These are phyloP conservation scores for Lagopus muta DNA, from an alignment of 2,113 vertebrate genomes.

Conservation along the genomic window DNA sequence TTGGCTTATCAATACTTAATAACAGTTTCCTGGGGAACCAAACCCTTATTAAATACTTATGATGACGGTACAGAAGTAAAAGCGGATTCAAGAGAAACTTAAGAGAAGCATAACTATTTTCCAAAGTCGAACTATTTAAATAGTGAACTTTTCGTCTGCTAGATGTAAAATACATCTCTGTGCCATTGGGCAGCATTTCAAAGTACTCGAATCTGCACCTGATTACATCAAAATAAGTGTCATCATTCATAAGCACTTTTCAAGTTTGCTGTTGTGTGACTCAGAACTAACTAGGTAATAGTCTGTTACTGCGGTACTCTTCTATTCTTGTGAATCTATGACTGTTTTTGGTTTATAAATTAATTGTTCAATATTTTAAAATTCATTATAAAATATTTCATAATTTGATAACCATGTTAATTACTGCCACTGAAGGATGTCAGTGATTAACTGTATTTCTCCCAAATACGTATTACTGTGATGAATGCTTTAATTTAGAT, in stretches of 20 bases:
- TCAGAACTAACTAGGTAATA: slow-evolving; percentile 17
- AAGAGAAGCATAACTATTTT: not conserved
- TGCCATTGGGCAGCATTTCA: not conserved
- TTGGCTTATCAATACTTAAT: not conserved
- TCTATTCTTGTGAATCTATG: not conserved
- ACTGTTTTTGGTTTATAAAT: slow-evolving; percentile 31
- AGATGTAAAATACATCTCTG: not conserved
- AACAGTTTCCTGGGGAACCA: not conserved
- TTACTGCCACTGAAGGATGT: not conserved
- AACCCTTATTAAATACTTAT: not conserved
- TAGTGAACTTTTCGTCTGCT: not conserved
- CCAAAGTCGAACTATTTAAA: not conserved
- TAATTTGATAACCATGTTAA: slow-evolving; percentile 22
- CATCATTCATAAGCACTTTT: not conserved
- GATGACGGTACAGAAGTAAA: not conserved
- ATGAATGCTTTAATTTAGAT: slow-evolving; percentile 58
- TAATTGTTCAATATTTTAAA: slow-evolving; percentile 25
- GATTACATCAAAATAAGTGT: slow-evolving; percentile 12
- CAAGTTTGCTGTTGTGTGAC: not conserved
- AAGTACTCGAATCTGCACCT: not conserved
- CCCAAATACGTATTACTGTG: slow-evolving; percentile 4
- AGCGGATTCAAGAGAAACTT: not conserved
- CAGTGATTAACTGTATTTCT: slow-evolving; percentile 46
- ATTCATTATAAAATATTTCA: not conserved
- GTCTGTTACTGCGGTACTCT: not conserved